A percentile compares a stretch with the other conserved stretches of the same genome.
These are phyloP conservation scores for Seira sanloemensis DNA, from an alignment of 2,888 invertebrate species.

Conservation along the genomic window DNA sequence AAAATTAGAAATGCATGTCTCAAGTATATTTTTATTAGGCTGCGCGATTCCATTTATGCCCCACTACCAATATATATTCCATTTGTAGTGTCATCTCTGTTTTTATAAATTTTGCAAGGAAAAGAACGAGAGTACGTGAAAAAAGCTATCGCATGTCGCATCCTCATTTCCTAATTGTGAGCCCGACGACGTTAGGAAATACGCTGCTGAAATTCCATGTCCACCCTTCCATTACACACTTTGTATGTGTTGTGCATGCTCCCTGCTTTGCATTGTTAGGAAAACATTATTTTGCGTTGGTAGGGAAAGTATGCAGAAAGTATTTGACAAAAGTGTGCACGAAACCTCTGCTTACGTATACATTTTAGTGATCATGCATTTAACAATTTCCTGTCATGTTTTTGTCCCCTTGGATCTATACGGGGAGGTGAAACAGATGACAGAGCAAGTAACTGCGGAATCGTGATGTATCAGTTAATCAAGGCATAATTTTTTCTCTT, in stretches of 20 bases:
- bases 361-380: conserved; percentile 8
- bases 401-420: neutral
- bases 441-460: neutral
- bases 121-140: neutral
- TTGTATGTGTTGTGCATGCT: too few relatives aligned
- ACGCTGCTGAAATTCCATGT: too few relatives aligned
- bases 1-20: conserved; percentile 68
- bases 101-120: neutral
- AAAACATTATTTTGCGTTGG: neutral
- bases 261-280: neutral
- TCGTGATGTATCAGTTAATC: conserved; percentile 30
- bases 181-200: neutral
- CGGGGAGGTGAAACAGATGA: neutral
- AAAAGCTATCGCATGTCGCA: neutral
- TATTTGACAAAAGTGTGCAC: conserved; percentile 14
- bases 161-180: conserved; percentile 8
- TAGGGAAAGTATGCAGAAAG: conserved; percentile 1
- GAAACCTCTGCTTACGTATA: neutral
- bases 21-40: conserved; percentile 40
- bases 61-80: neutral
- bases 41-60: conserved; percentile 31
- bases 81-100: neutral
- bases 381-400: conserved; percentile 17
- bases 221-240: too few relatives aligned
- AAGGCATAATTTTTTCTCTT: conserved; percentile 8